These are phyloP conservation scores for Falco naumanni DNA, from an alignment of 2,797 vertebrate genomes.

Conservation along the genomic window DNA sequence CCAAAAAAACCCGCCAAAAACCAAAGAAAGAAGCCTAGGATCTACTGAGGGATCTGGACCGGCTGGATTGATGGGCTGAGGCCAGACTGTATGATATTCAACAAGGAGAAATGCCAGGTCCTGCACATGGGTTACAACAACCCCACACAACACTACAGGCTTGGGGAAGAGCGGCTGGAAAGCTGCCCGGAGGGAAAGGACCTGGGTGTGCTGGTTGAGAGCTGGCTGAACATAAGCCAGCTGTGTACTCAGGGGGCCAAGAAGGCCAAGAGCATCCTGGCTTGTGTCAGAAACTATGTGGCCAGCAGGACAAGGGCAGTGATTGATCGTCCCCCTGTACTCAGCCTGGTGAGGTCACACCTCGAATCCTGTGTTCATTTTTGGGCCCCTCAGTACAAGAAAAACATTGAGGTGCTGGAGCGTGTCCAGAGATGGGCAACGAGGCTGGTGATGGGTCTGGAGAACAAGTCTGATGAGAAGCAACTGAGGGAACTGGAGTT, in stretches of 20 bases:
- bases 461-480: too few species aligned
- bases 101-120: background rate
- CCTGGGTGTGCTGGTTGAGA: rapidly evolving
- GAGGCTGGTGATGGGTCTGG: too few species aligned
- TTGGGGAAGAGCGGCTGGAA: background rate
- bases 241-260: background rate
- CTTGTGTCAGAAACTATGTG: background rate
- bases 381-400: too few species aligned
- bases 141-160: too few species aligned
- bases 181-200: background rate
- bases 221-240: background rate
- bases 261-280: background rate
- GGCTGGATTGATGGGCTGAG: background rate
- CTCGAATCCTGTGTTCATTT: too few species aligned
- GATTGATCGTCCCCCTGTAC: background rate
- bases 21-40: background rate
- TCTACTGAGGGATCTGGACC: background rate
- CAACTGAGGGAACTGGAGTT: too few species aligned
- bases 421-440: too few species aligned
- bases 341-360: background rate
- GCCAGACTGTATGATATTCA: background rate
- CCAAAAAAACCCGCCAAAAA: background rate
- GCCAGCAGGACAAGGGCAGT: background rate
- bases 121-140: background rate
- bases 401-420: too few species aligned